A percentile compares a stretch with the other conserved stretches of the same genome.
These are phyloP conservation scores for Prinia subflava DNA, from an alignment of 2,113 vertebrate genomes.

Conservation along the genomic window DNA sequence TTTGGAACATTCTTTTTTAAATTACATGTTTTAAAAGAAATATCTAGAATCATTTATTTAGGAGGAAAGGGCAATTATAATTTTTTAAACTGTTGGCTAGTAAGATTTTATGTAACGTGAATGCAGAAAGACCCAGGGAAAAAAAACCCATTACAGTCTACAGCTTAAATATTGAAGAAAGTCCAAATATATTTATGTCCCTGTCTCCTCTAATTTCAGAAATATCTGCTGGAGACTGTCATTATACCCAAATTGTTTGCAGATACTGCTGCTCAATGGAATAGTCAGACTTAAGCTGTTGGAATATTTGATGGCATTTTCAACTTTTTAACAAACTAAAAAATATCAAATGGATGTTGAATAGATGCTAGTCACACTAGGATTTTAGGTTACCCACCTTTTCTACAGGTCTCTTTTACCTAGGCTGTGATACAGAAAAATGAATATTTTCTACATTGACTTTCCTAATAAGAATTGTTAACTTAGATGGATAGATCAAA, in stretches of 20 bases:
- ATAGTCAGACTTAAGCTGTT: neutral
- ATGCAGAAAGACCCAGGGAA: neutral
- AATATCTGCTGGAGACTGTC: neutral
- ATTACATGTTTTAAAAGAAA: neutral
- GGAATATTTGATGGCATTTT: neutral
- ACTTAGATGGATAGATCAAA: neutral
- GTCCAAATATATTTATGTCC: neutral
- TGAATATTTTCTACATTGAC: neutral
- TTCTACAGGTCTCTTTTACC: neutral
- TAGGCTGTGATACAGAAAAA: neutral
- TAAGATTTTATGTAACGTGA: neutral
- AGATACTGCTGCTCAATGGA: neutral
- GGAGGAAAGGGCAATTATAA: neutral
- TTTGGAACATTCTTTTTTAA: neutral
- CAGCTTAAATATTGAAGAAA: neutral
- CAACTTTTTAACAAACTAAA: neutral
- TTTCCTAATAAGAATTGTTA: neutral
- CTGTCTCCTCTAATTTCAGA: neutral
- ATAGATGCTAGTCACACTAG: neutral
- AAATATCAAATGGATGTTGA: neutral
- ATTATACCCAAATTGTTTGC: neutral
- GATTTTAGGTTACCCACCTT: neutral
- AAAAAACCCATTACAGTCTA: neutral
- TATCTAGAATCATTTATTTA: neutral
- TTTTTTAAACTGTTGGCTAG: neutral